These are phyloP conservation scores for Trichoplusia ni DNA, from an alignment of 1,140 invertebrate species.

Conservation along the genomic window DNA sequence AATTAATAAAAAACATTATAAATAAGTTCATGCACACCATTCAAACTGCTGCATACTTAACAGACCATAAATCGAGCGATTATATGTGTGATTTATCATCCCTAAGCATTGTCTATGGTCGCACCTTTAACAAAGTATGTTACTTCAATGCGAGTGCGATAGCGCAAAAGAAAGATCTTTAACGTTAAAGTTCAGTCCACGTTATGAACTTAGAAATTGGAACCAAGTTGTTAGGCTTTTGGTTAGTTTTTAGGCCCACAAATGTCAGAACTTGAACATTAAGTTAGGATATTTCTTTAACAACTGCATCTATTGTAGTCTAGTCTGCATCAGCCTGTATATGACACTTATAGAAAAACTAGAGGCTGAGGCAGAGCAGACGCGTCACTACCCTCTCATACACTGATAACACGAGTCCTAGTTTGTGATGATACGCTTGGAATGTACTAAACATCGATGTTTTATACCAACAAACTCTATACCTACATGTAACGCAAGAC, in stretches of 20 bases:
- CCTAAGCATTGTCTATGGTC: no score
- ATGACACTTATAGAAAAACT: not conserved
- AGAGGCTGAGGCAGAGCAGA: not conserved
- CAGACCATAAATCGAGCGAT: no score
- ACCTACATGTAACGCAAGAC: not conserved
- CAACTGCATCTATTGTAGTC: not conserved
- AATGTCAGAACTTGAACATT: not conserved
- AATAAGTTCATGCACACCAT: not conserved
- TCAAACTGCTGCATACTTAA: no score
- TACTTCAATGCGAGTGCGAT: no score
- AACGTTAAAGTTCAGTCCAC: no score
- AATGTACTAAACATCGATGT: constrained; percentile 40
- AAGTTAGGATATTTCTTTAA: not conserved
- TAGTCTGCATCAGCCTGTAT: constrained; percentile 5
- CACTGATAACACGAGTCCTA: not conserved
- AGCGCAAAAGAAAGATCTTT: no score
- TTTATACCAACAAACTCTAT: constrained; percentile 20
- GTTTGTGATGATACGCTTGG: constrained; percentile 37
- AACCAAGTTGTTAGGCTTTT: no score
- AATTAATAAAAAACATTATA: not conserved
- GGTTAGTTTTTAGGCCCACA: no score
- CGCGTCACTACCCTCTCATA: not conserved
- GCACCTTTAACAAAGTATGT: no score
- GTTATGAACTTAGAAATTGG: no score
- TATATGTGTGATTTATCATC: no score